Evolutionary conservation across 2,113 vertebrate species (phyloP).

Genomic region (Hipposideros armiger): DNA sequence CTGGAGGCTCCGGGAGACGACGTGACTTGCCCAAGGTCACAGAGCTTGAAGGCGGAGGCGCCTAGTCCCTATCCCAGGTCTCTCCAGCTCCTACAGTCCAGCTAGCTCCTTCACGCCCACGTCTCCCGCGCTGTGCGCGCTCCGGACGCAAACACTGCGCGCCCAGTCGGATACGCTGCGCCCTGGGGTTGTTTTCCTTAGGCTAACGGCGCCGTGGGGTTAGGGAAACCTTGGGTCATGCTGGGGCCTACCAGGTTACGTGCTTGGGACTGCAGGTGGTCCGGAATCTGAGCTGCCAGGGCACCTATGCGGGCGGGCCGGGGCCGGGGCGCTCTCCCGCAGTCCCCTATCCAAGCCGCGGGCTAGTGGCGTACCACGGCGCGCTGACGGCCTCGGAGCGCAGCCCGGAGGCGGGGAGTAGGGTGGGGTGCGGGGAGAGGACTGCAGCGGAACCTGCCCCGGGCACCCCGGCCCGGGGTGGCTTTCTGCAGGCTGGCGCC

Average conservation of each 20-base stretch:
- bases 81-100: background rate
- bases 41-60: background rate
- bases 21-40: slow-evolving; percentile 78
- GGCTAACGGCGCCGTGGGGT: background rate
- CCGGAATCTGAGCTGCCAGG: background rate
- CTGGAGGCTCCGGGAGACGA: background rate
- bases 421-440: background rate
- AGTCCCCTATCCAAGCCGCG: slow-evolving; percentile 48
- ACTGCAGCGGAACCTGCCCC: slow-evolving; percentile 56
- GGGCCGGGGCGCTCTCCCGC: slow-evolving; percentile 63
- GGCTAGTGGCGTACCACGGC: slow-evolving; percentile 19
- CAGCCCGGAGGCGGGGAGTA: background rate
- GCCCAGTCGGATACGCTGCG: background rate
- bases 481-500: slow-evolving; percentile 64
- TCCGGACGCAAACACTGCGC: slow-evolving; percentile 21
- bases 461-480: slow-evolving; percentile 6
- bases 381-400: slow-evolving; percentile 10
- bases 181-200: slow-evolving; percentile 51
- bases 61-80: background rate
- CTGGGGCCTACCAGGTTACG: background rate
- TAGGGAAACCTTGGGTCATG: slow-evolving; percentile 54
- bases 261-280: background rate
- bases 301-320: background rate
- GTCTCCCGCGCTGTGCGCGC: background rate
- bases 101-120: slow-evolving; percentile 25